Percentiles rank a stretch among this genome's conserved stretches.
phyloP scores from a whole-genome alignment of 2,888 invertebrate species.

The Sussaba pulchella region DNA sequence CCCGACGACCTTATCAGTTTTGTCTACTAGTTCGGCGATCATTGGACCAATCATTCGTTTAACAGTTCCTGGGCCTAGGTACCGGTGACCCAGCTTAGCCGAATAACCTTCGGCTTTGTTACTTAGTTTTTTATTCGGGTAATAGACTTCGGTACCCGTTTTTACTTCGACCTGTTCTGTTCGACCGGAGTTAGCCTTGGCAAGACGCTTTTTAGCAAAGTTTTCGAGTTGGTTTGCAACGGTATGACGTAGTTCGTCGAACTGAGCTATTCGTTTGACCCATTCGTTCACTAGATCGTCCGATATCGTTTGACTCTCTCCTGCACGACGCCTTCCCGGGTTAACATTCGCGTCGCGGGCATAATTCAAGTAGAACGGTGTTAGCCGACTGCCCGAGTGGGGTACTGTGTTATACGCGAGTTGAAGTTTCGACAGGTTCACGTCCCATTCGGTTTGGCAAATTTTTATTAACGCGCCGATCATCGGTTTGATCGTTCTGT shows the following conservation, averaged over 20 bases:
- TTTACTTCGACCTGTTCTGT: slow-evolving; percentile 3
- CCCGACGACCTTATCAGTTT: slow-evolving; percentile 36
- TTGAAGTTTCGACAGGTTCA: too few species aligned
- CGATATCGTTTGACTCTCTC: too few species aligned
- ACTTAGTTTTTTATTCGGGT: slow-evolving; percentile 10
- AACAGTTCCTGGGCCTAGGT: slow-evolving; percentile 41
- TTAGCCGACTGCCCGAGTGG: too few species aligned
- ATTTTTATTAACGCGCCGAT: too few species aligned
- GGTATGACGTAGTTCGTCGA: slow-evolving; percentile 5
- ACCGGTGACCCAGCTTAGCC: slow-evolving; percentile 24
- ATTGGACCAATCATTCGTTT: slow-evolving; percentile 42
- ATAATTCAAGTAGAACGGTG: too few species aligned
- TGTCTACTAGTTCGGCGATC: slow-evolving; percentile 52
- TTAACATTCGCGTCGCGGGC: too few species aligned
- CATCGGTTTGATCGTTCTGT: too few species aligned
- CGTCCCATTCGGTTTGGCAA: too few species aligned
- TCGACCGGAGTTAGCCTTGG: slow-evolving; percentile 11
- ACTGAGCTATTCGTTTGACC: neutral
- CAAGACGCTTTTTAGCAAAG: slow-evolving; percentile 16
- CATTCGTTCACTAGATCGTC: neutral
- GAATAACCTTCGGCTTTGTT: slow-evolving; percentile 4
- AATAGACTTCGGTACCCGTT: slow-evolving; percentile 14
- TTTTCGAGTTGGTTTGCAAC: neutral
- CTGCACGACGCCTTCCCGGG: too few species aligned
- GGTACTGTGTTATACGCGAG: too few species aligned